phyloP scores from a whole-genome alignment of 1,140 invertebrate species.

The Holcopasites calliopsidis region DNA sequence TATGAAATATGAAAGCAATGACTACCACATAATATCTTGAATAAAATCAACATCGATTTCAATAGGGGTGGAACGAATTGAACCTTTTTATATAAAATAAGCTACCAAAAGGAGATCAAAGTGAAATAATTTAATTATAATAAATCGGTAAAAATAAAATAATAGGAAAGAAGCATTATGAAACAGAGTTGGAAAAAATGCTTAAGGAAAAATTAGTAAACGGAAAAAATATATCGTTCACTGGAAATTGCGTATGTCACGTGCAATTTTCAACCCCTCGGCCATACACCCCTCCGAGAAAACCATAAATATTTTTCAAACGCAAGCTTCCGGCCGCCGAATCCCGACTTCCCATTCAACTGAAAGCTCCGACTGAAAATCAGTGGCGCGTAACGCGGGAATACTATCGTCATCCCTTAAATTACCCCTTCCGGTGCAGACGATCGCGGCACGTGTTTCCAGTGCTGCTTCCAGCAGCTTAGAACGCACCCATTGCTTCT shows the following conservation, averaged over 20 bases:
- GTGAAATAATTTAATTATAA: too few species aligned
- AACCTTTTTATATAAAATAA: too few species aligned
- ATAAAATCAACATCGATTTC: too few species aligned
- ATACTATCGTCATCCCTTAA: conserved; percentile 22
- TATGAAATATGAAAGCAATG: too few species aligned
- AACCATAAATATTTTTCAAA: conserved; percentile 20
- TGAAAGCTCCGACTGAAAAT: neutral
- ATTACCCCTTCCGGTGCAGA: conserved; percentile 13
- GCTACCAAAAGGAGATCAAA: too few species aligned
- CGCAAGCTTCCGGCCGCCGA: neutral
- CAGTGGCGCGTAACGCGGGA: conserved; percentile 1
- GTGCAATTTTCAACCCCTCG: too few species aligned
- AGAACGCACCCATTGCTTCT: conserved; percentile 9
- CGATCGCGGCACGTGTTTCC: conserved; percentile 30
- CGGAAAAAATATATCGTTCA: neutral
- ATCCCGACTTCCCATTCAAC: neutral
- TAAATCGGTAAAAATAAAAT: too few species aligned
- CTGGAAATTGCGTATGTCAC: neutral
- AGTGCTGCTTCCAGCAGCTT: neutral
- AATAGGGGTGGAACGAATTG: too few species aligned
- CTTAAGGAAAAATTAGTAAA: too few species aligned
- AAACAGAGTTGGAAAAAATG: too few species aligned
- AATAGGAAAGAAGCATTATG: too few species aligned
- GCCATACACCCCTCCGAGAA: neutral
- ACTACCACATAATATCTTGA: too few species aligned